Base-by-base conservation (phyloP, 2,888 invertebrate genomes). In the Brenthis daphne region DNA sequence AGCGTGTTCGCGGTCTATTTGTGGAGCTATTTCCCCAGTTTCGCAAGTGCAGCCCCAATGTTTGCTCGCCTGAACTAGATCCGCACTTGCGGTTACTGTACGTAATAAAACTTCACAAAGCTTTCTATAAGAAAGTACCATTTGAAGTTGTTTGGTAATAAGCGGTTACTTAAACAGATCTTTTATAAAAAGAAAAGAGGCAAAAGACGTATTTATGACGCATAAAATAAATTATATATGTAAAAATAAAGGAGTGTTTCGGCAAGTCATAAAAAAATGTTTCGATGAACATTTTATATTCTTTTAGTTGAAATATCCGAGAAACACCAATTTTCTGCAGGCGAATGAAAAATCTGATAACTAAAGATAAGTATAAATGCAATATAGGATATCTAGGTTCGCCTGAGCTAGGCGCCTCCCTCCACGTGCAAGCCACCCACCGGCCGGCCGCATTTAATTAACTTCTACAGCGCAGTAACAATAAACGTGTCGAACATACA, bases 1-100 rank as follows among this genome's bases (percentile, higher is more conserved):
- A 53, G 53, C 14, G 78, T 80, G 78, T 81, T 84, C 74, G 80
- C 81, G 79, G 78, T 83, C 85, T 88, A 88, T 88, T 88, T 86
- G 81, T 77, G 81, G 83, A 81, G 76, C 79, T 77, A 76, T 82
- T 79, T 80, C 50, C 82, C 80, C 81, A 80, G 85, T 83, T 84
- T 83, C 80, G 81, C 77, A 76, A 78, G 74, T 70, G 50, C 61
- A 33, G 80, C 80, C 82, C 81, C 77, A 78, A 79, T 77, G 16
- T 64, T 14, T 47, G 33, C 51, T 43, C 75, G 50, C 57, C 51
- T 56, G 68, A 65, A 68, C 58, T 58, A 65, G 73, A 74, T 64
- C 51, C 51, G 50, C 63, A 55, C 51, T 50, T 48, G 57, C 57
- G 58, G 65, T 66, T 55, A 75, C 77, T 72, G 74, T 73, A 70